A percentile compares a stretch with the other conserved stretches of the same genome.
Evolutionary conservation across 1,140 invertebrate species (phyloP).

Genomic region (Macrobrachium rosenbergii): DNA sequence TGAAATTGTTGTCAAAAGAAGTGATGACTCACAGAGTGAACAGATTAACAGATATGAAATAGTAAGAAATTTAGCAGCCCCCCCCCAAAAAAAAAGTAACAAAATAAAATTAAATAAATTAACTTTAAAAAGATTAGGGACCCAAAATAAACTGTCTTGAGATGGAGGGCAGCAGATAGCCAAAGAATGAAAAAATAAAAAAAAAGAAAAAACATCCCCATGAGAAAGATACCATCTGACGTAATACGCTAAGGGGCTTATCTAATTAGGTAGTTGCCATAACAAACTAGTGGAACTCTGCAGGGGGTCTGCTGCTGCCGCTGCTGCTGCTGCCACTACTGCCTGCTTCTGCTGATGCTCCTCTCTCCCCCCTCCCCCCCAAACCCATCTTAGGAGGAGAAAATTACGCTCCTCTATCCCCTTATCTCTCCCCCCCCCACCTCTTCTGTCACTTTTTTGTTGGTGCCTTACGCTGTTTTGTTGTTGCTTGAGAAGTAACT

Average conservation of each 20-base stretch:
- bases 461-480: too few relatives aligned
- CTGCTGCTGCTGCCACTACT: not conserved
- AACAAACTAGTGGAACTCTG: not conserved
- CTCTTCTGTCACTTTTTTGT: too few relatives aligned
- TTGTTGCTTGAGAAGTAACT: too few relatives aligned
- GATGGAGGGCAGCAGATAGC: not conserved
- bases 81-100: not conserved
- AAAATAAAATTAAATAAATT: not conserved
- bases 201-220: not conserved
- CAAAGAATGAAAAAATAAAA: slow-evolving; percentile 3
- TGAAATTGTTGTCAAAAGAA: not conserved
- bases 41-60: too few relatives aligned
- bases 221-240: slow-evolving; percentile 2
- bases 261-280: slow-evolving; percentile 18
- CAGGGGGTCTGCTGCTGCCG: not conserved
- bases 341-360: too few relatives aligned
- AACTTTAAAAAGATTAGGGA: not conserved
- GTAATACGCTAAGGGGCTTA: not conserved
- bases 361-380: too few relatives aligned
- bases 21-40: too few relatives aligned
- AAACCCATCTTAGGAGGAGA: too few relatives aligned
- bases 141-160: not conserved
- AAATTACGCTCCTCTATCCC: too few relatives aligned
- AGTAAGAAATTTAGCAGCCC: too few relatives aligned
- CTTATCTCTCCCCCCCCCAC: too few relatives aligned